phyloP scores from a whole-genome alignment of 2,113 vertebrate species.

The Ctenodactylus gundi region DNA sequence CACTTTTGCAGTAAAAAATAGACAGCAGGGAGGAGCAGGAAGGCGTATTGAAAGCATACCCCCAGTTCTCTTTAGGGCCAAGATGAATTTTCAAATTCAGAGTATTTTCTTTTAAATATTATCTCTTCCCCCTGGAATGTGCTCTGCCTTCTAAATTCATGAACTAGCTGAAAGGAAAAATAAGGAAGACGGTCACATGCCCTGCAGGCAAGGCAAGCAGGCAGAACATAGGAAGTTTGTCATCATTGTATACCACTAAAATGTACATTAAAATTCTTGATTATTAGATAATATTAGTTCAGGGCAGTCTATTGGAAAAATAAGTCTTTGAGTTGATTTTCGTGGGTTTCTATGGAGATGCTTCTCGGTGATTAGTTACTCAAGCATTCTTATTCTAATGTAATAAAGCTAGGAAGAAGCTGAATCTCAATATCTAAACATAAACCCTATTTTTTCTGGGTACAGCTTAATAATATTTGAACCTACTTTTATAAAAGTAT shows the following conservation, averaged over 20 bases:
- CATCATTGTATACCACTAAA: constrained; percentile 16
- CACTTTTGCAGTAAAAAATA: constrained; percentile 25
- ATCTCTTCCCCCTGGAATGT: not conserved
- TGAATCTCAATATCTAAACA: not conserved
- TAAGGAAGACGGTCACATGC: not conserved
- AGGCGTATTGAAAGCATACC: not conserved
- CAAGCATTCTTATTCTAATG: not conserved
- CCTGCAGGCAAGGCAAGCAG: not conserved
- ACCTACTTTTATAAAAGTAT: not conserved
- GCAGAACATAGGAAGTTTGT: not conserved
- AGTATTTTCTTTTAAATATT: constrained; percentile 50
- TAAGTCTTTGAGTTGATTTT: constrained; percentile 17
- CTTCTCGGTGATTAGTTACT: not conserved
- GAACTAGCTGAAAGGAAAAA: not conserved
- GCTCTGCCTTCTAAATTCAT: constrained; percentile 10
- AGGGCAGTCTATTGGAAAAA: not conserved
- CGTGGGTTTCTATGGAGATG: not conserved
- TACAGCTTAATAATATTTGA: not conserved
- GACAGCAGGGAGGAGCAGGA: not conserved
- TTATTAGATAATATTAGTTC: not conserved
- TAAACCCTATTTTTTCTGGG: not conserved
- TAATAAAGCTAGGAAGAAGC: not conserved
- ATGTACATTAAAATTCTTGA: not conserved
- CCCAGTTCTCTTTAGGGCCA: not conserved
- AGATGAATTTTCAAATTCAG: constrained; percentile 47